Evolutionary conservation across 2,888 invertebrate species (phyloP).

Genomic region (Ceratothoa steindachneri): DNA sequence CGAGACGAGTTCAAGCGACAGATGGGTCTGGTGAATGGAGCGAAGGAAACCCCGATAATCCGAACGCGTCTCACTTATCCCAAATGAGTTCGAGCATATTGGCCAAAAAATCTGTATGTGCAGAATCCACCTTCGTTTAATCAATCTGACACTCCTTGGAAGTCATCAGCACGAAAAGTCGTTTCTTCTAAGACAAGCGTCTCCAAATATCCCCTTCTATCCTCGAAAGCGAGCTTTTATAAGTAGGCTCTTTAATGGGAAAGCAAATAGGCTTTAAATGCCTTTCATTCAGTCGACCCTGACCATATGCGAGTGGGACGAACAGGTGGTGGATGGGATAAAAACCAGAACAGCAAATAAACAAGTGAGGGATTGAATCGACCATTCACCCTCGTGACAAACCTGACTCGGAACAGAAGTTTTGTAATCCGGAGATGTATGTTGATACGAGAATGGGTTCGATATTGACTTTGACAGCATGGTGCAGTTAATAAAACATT

Average conservation of each 20-base stretch:
- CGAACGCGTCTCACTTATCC: neutral
- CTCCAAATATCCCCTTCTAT: neutral
- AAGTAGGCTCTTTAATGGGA: neutral
- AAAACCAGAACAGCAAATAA: slow-evolving; percentile 15
- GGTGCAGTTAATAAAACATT: neutral
- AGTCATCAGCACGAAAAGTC: too few relatives aligned
- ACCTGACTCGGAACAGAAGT: slow-evolving; percentile 4
- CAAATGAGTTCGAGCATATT: slow-evolving; percentile 8
- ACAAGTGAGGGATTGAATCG: neutral
- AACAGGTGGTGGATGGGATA: slow-evolving; percentile 10
- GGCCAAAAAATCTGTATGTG: neutral
- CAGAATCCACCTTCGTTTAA: too few relatives aligned
- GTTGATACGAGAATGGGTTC: neutral
- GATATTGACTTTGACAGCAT: neutral
- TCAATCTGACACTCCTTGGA: too few relatives aligned
- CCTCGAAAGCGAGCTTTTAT: neutral
- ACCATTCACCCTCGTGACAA: neutral
- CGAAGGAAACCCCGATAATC: slow-evolving; percentile 6
- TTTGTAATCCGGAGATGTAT: neutral
- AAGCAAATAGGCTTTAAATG: slow-evolving; percentile 5
- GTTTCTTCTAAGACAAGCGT: too few relatives aligned
- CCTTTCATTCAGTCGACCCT: neutral
- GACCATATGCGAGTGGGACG: neutral
- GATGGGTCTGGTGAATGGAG: neutral
- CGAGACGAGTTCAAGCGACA: neutral